A percentile compares a stretch with the other conserved stretches of the same genome.
phyloP scores from a whole-genome alignment of 2,888 invertebrate species.

The Tetrapedia diversipes region DNA sequence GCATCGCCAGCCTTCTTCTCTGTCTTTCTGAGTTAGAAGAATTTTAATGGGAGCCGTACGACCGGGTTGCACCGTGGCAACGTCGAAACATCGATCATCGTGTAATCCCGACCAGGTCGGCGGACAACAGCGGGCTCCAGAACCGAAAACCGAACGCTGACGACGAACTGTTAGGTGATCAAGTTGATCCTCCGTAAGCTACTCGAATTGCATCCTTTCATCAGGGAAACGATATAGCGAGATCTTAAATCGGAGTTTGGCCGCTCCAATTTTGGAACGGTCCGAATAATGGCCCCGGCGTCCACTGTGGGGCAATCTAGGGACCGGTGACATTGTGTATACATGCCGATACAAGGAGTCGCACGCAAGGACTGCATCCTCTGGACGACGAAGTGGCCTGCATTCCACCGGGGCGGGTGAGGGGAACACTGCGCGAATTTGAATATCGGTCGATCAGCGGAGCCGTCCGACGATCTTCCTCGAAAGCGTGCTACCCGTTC shows the following conservation, averaged over 20 bases:
- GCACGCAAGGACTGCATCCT: conserved; percentile 44
- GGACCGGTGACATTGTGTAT: conserved; percentile 47
- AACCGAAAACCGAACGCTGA: conserved; percentile 37
- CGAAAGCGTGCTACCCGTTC: conserved; percentile 55
- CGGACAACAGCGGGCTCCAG: conserved; percentile 24
- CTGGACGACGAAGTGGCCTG: conserved; percentile 62
- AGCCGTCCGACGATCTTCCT: conserved; percentile 59
- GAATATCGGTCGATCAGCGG: conserved; percentile 73
- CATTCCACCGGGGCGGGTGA: conserved; percentile 66
- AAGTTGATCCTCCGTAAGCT: conserved; percentile 54
- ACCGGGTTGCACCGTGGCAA: conserved; percentile 27
- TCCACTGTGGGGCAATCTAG: background rate
- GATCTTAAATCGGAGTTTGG: conserved; percentile 58
- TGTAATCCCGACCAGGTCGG: conserved; percentile 25
- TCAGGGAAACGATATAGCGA: conserved; percentile 39
- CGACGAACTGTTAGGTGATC: conserved; percentile 58
- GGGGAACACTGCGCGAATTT: conserved; percentile 68
- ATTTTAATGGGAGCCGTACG: conserved; percentile 15
- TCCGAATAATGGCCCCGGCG: conserved; percentile 33
- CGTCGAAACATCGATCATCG: conserved; percentile 50
- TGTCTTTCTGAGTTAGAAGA: background rate
- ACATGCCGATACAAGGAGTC: conserved; percentile 27
- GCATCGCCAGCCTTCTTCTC: conserved; percentile 9
- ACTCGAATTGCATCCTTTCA: conserved; percentile 34
- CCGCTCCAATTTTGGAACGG: conserved; percentile 48